A percentile compares a stretch with the other conserved stretches of the same genome.
Conservation (phyloP, 2,797 vertebrate genomes). For the Moxostoma hubbsi region DNA sequence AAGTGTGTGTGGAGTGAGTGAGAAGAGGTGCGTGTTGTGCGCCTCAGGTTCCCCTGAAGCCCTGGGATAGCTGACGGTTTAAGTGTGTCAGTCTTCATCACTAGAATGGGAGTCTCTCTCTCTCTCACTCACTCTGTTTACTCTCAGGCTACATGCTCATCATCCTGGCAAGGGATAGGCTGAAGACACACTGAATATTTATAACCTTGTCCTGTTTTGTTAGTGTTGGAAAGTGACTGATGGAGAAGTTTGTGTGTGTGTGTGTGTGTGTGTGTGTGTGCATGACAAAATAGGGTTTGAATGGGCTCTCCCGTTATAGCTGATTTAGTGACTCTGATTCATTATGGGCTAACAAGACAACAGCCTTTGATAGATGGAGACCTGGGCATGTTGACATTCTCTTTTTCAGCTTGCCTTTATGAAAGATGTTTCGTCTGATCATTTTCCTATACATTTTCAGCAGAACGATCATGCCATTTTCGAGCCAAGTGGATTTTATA, state of each 20-base stretch:
- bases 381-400: slow-evolving; percentile 11
- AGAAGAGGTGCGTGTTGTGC: slow-evolving; percentile 50
- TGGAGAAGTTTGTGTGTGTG: slow-evolving; percentile 50
- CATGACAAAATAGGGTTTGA: slow-evolving; percentile 52
- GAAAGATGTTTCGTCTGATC: neutral
- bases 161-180: slow-evolving; percentile 57
- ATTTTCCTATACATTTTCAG: neutral
- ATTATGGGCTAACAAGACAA: slow-evolving; percentile 42
- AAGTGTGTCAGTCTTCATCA: slow-evolving; percentile 61
- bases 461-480: too few relatives aligned
- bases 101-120: slow-evolving; percentile 55
- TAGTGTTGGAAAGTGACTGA: slow-evolving; percentile 69
- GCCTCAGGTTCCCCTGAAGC: slow-evolving; percentile 62
- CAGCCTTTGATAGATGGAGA: slow-evolving; percentile 24
- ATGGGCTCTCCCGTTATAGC: slow-evolving; percentile 24
- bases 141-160: slow-evolving; percentile 56
- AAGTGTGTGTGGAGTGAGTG: slow-evolving; percentile 36
- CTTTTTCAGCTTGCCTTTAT: slow-evolving; percentile 5
- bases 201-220: slow-evolving; percentile 61
- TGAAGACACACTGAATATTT: slow-evolving; percentile 66
- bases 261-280: slow-evolving; percentile 19
- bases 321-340: slow-evolving; percentile 43
- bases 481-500: too few relatives aligned
- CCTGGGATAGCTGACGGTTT: slow-evolving; percentile 58
- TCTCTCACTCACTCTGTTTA: slow-evolving; percentile 47